Percentiles rank a stretch among this genome's conserved stretches.
phyloP scores from a whole-genome alignment of 2,797 vertebrate species.

The Monodelphis domestica region DNA sequence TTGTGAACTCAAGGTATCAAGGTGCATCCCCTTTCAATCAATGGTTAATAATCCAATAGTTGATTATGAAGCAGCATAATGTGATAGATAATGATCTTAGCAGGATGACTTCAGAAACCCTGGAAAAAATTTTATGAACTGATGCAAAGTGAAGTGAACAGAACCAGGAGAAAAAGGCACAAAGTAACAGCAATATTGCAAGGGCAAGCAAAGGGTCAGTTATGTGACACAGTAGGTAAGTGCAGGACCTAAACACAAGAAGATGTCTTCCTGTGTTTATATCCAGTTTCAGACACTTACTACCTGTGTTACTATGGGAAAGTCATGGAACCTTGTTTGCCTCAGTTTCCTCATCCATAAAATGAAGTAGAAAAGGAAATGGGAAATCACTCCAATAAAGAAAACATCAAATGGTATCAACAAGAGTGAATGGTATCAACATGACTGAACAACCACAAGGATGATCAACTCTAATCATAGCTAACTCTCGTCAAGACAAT shows the following conservation, averaged over 20 bases:
- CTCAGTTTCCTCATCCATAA: not conserved
- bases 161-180: not conserved
- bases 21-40: not conserved
- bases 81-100: not conserved
- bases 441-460: not conserved
- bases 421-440: not conserved
- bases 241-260: not conserved
- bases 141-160: not conserved
- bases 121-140: not conserved
- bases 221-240: too few species aligned
- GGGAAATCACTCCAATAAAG: not conserved
- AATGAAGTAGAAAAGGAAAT: not conserved
- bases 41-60: not conserved
- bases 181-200: not conserved
- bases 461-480: not conserved
- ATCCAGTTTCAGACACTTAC: not conserved
- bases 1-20: not conserved
- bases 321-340: not conserved
- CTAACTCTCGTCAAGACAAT: not conserved
- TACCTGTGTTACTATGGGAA: not conserved
- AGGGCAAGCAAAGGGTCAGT: not conserved
- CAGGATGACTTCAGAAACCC: not conserved
- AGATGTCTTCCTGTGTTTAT: not conserved
- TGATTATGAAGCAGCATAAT: not conserved
- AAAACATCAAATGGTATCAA: not conserved